Conservation (phyloP, 1,140 invertebrate genomes). For the Drosophila sturtevanti region DNA sequence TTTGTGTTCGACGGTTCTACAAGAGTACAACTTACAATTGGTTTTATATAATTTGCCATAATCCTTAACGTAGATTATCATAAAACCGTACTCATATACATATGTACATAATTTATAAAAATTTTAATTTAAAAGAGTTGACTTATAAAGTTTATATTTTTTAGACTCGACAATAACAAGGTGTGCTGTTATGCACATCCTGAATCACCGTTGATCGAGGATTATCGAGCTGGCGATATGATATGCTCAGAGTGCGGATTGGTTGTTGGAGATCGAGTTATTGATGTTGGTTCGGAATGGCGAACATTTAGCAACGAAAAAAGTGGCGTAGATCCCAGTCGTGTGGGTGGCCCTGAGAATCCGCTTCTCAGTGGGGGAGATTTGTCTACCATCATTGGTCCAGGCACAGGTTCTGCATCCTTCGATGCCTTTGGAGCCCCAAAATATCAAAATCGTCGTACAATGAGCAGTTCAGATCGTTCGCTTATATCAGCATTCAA, state of each 20-base stretch:
- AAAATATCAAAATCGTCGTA: conserved; percentile 96
- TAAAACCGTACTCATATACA: too few relatives aligned
- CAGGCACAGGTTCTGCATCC: conserved; percentile 92
- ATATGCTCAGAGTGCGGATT: conserved; percentile 99
- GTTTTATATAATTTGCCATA: too few relatives aligned
- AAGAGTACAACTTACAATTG: too few relatives aligned
- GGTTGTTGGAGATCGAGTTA: conserved; percentile 99
- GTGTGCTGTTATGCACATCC: conserved; percentile 97
- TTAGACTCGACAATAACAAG: conserved; percentile 85
- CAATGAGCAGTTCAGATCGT: conserved; percentile 96
- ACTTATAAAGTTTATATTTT: neutral
- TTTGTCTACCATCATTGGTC: conserved; percentile 98
- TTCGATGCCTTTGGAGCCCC: conserved; percentile 92
- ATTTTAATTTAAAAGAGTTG: neutral
- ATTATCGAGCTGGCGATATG: conserved; percentile 99
- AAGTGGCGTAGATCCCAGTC: conserved; percentile 97
- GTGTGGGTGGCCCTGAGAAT: conserved; percentile 99
- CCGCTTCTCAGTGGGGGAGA: conserved; percentile 97
- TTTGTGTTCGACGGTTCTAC: too few relatives aligned
- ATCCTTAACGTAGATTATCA: too few relatives aligned
- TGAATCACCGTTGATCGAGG: conserved; percentile 97
- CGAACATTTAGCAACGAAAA: conserved; percentile 99
- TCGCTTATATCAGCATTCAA: conserved; percentile 97
- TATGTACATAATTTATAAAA: neutral
- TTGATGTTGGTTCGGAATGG: conserved; percentile 99